Evolutionary conservation across 2,888 invertebrate species (phyloP), one percentile per base, ranked within the genome.

Genomic region (Malachius bipustulatus): DNA sequence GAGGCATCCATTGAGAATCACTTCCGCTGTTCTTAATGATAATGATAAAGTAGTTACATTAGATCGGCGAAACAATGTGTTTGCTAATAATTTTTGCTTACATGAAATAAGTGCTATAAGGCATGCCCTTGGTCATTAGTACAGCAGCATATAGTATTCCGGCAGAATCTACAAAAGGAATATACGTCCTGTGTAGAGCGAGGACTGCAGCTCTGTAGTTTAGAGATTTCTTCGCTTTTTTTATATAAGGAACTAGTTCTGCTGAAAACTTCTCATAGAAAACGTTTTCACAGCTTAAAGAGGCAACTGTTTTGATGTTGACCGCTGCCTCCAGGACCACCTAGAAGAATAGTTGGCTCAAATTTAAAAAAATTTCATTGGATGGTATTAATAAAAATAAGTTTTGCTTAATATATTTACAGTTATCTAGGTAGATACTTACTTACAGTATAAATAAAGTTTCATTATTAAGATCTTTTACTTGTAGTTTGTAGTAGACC

Each of bases 241-340:
- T 44, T 31, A 79, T 65, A 0, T 79, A 75, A 0, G 75, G 75
- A 26, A 56, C 45, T 4, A 84, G 59, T 39, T 71, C 67, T 2
- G 57, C 59, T 2, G 70, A 66, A 52, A 82, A 84, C 38, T 71
- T 69, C 0, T 61, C 49, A 14, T 72, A 65, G 58, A 84, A 81
- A 19, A 70, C 67, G 16, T 70, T 64, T 57, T 84, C 83, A 19
- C 77, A 67, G 2, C 80, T 78, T 10, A 82, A 57, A 1, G 80
- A 76, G 0, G 73, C 77, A 0, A 82, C 81, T 2, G 84, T 84
- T 14, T 80, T 69, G 8, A 82, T 77, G 47, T 80, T 82, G 8
- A 75, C 69, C 4, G 83, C 78, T 2, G 79, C 79, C 56, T 83
- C 83, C n/a, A 82, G 77, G 2, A 82, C 77, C 36, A 80, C 66